These are phyloP conservation scores for Brachionus plicatilis DNA, from an alignment of 1,140 invertebrate species.

Conservation along the genomic window DNA sequence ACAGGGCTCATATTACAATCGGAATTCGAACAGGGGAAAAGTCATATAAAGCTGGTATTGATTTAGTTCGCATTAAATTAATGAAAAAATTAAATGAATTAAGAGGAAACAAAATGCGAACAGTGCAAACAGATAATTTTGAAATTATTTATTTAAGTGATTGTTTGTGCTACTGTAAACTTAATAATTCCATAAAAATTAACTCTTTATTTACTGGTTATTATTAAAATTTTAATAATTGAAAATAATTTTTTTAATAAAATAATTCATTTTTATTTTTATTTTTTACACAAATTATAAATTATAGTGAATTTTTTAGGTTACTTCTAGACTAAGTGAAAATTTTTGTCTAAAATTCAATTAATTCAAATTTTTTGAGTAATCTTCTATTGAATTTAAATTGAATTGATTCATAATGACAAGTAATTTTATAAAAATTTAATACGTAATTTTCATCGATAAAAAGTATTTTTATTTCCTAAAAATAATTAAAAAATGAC, in stretches of 20 bases:
- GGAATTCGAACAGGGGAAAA: not conserved
- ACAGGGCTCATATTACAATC: not conserved
- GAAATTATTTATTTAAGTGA: not conserved
- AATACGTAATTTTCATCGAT: no score
- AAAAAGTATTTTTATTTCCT: no score
- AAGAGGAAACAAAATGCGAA: not conserved
- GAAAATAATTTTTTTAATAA: not conserved
- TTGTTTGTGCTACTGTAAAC: not conserved
- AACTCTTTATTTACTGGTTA: conserved; percentile 17
- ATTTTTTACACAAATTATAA: not conserved
- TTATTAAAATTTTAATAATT: not conserved
- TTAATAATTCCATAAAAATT: conserved; percentile 3
- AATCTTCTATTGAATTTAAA: no score
- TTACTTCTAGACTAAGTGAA: no score
- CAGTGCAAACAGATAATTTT: not conserved
- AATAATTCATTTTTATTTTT: not conserved
- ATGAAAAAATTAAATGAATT: not conserved
- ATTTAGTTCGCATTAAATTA: not conserved
- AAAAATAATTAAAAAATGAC: no score
- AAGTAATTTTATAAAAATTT: no score
- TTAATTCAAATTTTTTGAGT: no score
- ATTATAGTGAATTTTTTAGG: no score
- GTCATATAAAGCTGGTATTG: not conserved
- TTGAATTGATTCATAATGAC: no score
- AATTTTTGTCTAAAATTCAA: no score